Percentiles rank a stretch among this genome's conserved stretches.
phyloP scores from a whole-genome alignment of 2,113 vertebrate species.

The Mustela lutreola region DNA sequence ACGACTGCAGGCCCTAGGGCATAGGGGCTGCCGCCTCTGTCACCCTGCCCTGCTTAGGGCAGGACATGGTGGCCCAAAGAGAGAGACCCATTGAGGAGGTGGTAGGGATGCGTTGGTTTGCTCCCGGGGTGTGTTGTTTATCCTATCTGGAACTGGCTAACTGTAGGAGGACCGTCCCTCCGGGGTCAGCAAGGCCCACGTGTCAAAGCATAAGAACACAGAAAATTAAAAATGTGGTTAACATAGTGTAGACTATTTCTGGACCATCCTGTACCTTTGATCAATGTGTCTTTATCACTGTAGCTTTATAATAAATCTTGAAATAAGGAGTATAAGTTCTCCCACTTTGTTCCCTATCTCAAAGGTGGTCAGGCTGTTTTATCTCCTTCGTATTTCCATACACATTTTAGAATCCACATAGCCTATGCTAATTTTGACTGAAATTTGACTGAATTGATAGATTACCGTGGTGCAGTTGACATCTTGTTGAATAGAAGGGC shows the following conservation, averaged over 20 bases:
- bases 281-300: neutral
- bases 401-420: neutral
- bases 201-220: neutral
- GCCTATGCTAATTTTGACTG: neutral
- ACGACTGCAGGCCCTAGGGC: neutral
- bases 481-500: neutral
- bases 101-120: neutral
- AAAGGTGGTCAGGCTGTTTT: neutral
- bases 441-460: neutral
- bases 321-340: neutral
- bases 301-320: neutral
- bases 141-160: neutral
- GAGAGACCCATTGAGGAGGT: neutral
- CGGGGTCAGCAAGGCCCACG: neutral
- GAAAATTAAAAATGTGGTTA: neutral
- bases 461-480: neutral
- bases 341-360: neutral
- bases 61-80: neutral
- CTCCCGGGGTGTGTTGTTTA: neutral
- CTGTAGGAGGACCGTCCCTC: neutral
- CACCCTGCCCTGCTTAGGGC: neutral
- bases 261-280: no score
- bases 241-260: neutral
- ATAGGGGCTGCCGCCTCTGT: neutral
- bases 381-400: neutral